Percentiles rank a stretch among this genome's conserved stretches.
phyloP scores from a whole-genome alignment of 2,797 vertebrate species.

The Leptatherina wallacei region DNA sequence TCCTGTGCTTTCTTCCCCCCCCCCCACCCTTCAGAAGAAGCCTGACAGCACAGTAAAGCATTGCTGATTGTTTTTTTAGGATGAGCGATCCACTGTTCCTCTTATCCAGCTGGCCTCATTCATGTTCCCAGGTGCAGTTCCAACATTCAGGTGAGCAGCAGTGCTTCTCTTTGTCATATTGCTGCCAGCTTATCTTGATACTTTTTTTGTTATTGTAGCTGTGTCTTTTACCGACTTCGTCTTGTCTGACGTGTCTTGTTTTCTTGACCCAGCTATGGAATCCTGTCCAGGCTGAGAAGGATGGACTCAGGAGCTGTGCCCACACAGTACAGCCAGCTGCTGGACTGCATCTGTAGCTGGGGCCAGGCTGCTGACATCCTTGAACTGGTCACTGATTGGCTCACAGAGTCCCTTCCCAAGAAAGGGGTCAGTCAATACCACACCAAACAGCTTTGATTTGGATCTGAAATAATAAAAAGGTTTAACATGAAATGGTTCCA shows the following conservation, averaged over 20 bases:
- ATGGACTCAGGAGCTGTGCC: slow-evolving; percentile 77
- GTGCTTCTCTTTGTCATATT: background rate
- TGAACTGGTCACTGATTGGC: slow-evolving; percentile 89
- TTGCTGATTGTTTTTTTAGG: slow-evolving; percentile 74
- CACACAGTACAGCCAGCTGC: slow-evolving; percentile 82
- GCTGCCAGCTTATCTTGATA: slow-evolving; percentile 1
- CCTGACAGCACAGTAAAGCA: background rate
- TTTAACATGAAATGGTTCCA: background rate
- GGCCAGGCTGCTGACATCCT: slow-evolving; percentile 86
- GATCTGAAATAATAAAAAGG: background rate
- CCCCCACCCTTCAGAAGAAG: background rate
- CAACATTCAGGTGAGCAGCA: slow-evolving; percentile 88
- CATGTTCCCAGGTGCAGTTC: slow-evolving; percentile 87
- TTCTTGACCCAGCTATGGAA: slow-evolving; percentile 83
- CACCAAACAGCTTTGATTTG: background rate
- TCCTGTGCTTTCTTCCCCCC: background rate
- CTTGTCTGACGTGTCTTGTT: slow-evolving; percentile 5
- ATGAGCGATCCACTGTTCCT: slow-evolving; percentile 86
- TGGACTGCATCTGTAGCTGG: slow-evolving; percentile 95
- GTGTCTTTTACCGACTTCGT: background rate
- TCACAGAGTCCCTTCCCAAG: slow-evolving; percentile 75
- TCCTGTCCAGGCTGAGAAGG: slow-evolving; percentile 88
- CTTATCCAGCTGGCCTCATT: slow-evolving; percentile 91
- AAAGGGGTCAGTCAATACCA: slow-evolving; percentile 71
- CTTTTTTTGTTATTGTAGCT: background rate